These are phyloP conservation scores for Notolepis coatsorum DNA, from an alignment of 2,797 vertebrate species.

Conservation along the genomic window DNA sequence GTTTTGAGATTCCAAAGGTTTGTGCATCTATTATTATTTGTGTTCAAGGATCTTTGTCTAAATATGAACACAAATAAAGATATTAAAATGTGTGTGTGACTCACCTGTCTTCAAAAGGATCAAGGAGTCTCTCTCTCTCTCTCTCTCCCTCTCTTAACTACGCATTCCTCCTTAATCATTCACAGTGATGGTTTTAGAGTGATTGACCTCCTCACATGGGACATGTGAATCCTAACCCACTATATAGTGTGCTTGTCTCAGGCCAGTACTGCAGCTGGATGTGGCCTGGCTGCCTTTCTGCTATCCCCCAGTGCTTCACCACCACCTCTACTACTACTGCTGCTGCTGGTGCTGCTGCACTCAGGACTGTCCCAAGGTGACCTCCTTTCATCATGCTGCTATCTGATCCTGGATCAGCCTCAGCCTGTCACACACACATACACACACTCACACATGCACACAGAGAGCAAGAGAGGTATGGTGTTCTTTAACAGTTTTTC, in stretches of 20 bases:
- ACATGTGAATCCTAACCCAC: no score
- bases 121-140: not conserved
- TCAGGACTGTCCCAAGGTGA: constrained; percentile 53
- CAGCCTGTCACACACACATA: not conserved
- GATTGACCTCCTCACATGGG: no score
- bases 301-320: constrained; percentile 3
- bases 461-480: not conserved
- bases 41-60: no score
- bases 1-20: no score
- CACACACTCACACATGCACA: not conserved
- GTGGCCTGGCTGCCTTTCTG: constrained; percentile 2
- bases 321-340: no score
- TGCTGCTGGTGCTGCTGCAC: constrained; percentile 18
- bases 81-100: no score
- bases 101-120: no score
- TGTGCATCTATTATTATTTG: no score
- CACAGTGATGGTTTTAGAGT: not conserved
- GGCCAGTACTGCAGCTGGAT: constrained; percentile 26
- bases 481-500: not conserved
- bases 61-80: no score
- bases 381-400: constrained; percentile 30
- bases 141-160: not conserved
- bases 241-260: constrained; percentile 5
- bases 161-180: not conserved
- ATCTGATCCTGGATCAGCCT: constrained; percentile 10